Evolutionary conservation across 2,888 invertebrate species (phyloP), one percentile per base, ranked within the genome.

Genomic region (Diarsia dahlii): DNA sequence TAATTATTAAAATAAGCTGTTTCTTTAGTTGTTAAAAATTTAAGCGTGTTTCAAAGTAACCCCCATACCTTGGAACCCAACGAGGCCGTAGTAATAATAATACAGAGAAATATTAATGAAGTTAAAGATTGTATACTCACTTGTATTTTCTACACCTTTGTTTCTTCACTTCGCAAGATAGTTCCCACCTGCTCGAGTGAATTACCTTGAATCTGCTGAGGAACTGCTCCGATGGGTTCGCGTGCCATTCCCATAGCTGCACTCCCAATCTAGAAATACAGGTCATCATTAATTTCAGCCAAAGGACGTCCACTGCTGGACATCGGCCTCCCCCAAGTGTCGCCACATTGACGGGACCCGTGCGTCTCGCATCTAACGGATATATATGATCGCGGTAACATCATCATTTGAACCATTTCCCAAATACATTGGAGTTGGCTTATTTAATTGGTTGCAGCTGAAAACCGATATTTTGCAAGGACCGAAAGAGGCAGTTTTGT

Each of bases 151-250:
- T 83, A 78, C 95, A 95, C 45, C 93, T 89, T 13, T 91, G 89
- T 28, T 93, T 93, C 52, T 87, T 90, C 45, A 94, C 90, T 58
- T 93, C 91, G 80, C 98, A 97, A 87, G 98, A 98, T 97, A 98
- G 97, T 18, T 98, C 98, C 94, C 98, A 98, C 73, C 98, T 98
- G 88, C 98, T 98, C 0, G 98, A 98, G 88, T 98, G 97, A 76
- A 99, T 98, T 48, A 98, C 97, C 84, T 97, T 97, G 92, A 97
- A 98, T 63, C 98, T 98, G 76, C 97, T 97, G 74, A 98, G 96
- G 39, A 98, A 93, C 2, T 98, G 94, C 78, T 98, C 97, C 3
- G 97, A 96, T 5, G 98, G 97, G 86, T 97, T 97, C 0, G 97
- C 97, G 96, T 98, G 97, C 85, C 97, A 98, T 39, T 98, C 98